Percentiles rank a stretch among this genome's conserved stretches.
phyloP scores from a whole-genome alignment of 2,888 invertebrate genomes.

The Sipha maydis region DNA sequence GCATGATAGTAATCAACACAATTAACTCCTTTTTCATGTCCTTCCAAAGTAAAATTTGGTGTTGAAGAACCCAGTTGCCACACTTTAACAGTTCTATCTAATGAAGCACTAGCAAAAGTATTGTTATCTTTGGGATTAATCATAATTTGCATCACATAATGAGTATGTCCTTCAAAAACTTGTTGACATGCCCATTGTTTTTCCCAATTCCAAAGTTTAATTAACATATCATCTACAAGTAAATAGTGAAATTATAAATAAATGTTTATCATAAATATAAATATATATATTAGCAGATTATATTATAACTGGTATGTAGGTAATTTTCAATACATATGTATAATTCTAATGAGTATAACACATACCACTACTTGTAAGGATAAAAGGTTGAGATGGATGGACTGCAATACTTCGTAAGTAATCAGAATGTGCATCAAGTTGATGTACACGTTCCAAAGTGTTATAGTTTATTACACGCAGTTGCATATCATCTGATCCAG shows the following conservation, averaged over 20 bases:
- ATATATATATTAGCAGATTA: background rate
- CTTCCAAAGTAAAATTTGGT: slow-evolving; percentile 97
- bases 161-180: slow-evolving; percentile 98
- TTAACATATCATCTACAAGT: slow-evolving; percentile 91
- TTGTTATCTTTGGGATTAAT: slow-evolving; percentile 99
- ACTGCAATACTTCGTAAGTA: slow-evolving; percentile 96
- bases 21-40: slow-evolving; percentile 98
- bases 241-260: background rate
- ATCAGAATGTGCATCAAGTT: slow-evolving; percentile 98
- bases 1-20: slow-evolving; percentile 99
- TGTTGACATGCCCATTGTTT: slow-evolving; percentile 98
- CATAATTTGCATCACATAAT: slow-evolving; percentile 99
- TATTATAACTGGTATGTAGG: background rate
- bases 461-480: slow-evolving; percentile 98
- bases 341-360: slow-evolving; percentile 24
- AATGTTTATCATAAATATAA: background rate
- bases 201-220: slow-evolving; percentile 99
- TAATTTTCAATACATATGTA: background rate
- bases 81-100: slow-evolving; percentile 96
- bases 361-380: slow-evolving; percentile 93
- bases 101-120: slow-evolving; percentile 98
- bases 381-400: slow-evolving; percentile 96
- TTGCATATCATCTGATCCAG: slow-evolving; percentile 96
- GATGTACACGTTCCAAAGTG: slow-evolving; percentile 93
- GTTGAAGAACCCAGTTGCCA: slow-evolving; percentile 99